Evolutionary conservation across 35 echinoderm and acorn worm species (phyloP), one percentile per base, ranked within the genome.

Genomic region (Hemicentrotus pulcherrimus): DNA sequence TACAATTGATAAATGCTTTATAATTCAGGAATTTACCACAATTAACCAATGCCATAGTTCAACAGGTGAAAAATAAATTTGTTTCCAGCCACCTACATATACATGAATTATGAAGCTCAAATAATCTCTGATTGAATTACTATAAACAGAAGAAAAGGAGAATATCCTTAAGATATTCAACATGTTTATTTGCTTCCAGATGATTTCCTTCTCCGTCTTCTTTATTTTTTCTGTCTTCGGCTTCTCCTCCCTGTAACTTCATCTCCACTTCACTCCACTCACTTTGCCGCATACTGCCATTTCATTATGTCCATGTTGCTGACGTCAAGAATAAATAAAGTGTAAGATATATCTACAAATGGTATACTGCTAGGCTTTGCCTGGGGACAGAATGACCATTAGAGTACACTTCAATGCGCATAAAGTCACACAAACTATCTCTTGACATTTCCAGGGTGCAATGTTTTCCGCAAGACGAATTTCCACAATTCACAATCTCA

Each of bases 381-480:
- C 65, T 78, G 22, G 65, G 65, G 65, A 78, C 65, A 22, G 65
- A 78, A n/a, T 78, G 65, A 78, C 65, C 65, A 78, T 78, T 78
- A 78, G 65, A 78, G 65, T 78, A 28, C 65, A 78, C 65, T 78
- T 78, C 65, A 78, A 78, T 78, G 65, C 18, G 28, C 19, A 78
- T 22, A 78, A 78, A 78, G 65, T 78, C 24, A 78, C 65, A n/a
- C 19, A 78, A n/a, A 78, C 19, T 78, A 78, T 78, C 65, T 78
- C 65, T 78, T 78, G 65, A 78, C 65, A 78, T 78, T 78, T 78
- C 19, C 65, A 78, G 65, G 65, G 65, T n/a, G 65, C 65, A 78
- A 78, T 78, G n/a, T 78, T 78, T 41, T 78, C 65, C 28, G 19
- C 65, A 78, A 78, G 15, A 78, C 15, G 65, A 78, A 22, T 78